Base-by-base conservation (phyloP, 2,888 invertebrate genomes). In the Lasioglossum lativentre region DNA sequence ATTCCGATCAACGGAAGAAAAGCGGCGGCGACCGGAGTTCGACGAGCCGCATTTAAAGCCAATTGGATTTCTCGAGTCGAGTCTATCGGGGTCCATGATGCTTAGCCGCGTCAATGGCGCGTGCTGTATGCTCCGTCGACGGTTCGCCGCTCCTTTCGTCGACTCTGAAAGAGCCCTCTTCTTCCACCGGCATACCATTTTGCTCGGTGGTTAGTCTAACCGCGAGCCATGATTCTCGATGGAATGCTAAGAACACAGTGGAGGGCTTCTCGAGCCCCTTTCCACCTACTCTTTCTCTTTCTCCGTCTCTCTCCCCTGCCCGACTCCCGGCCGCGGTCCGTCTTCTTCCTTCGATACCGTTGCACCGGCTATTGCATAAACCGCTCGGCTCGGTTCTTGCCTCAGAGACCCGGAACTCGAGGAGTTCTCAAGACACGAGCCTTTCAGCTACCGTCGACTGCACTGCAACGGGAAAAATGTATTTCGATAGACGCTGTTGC, bases 181-280 rank as follows among this genome's bases (percentile, higher is more conserved):
- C 83, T 84, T 88, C 77, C 42, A 30, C 52, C 66, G 76, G 79
- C 56, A 74, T 77, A 75, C 82, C 87, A 83, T 87, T 90, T 87
- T 74, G 63, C 83, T 83, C 81, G 81, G 85, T 88, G 83, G 86
- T 90, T 89, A 87, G 87, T 78, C 85, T 85, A 86, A 86, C 86
- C 90, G 76, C 85, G 86, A 83, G 68, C 82, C 90, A 82, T 75
- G 90, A 86, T 90, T 85, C 88, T 90, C 85, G 87, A 89, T 90
- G 90, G 90, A 90, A 90, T 90, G 90, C 90, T 89, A 87, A 83
- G 87, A 90, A 90, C 90, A 89, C 82, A 74, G 86, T 71, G 88
- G 83, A 79, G 83, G 90, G 88, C 85, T 88, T 89, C 90, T 83
- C 84, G 80, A 80, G 73, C 79, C 83, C 80, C 80, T 80, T 79